Conservation (phyloP, 2,113 vertebrate species). For the Pollachius pollachius region DNA sequence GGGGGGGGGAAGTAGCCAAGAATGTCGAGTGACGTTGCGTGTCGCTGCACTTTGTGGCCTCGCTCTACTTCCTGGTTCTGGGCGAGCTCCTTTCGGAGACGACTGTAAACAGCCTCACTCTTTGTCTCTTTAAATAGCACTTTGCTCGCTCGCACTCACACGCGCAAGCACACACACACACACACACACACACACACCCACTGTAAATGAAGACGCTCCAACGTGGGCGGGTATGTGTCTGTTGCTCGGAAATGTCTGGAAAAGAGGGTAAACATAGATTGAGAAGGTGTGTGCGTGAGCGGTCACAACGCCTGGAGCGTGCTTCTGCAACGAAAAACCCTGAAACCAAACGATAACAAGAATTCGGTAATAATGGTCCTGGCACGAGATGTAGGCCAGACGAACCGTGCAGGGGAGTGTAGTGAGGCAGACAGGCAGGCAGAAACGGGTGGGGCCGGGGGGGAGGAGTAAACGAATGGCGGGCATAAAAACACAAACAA, state of each 20-base stretch:
- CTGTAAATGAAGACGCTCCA: neutral
- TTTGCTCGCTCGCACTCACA: constrained; percentile 24
- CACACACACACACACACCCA: neutral
- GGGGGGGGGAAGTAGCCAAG: constrained; percentile 50
- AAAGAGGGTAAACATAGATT: neutral
- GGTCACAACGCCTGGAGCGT: constrained; percentile 34
- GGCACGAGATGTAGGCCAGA: too few relatives aligned
- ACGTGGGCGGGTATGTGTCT: neutral
- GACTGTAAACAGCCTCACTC: constrained; percentile 59
- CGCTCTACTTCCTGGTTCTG: constrained; percentile 70
- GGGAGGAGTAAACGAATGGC: too few relatives aligned
- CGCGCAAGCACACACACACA: too few relatives aligned
- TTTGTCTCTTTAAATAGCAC: constrained; percentile 67
- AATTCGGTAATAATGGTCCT: too few relatives aligned
- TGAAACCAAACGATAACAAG: too few relatives aligned
- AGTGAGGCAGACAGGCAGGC: too few relatives aligned
- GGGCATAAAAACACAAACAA: too few relatives aligned
- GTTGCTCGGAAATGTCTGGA: neutral
- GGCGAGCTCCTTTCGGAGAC: constrained; percentile 59
- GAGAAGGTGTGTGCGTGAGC: constrained; percentile 24
- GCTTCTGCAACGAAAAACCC: constrained; percentile 11
- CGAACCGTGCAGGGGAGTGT: too few relatives aligned
- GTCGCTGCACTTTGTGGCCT: constrained; percentile 51
- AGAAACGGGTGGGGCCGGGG: too few relatives aligned
- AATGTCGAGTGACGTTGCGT: constrained; percentile 44